Percentiles rank a stretch among this genome's conserved stretches.
phyloP scores from a whole-genome alignment of 1,140 invertebrate species.

The Nasonia longicornis region DNA sequence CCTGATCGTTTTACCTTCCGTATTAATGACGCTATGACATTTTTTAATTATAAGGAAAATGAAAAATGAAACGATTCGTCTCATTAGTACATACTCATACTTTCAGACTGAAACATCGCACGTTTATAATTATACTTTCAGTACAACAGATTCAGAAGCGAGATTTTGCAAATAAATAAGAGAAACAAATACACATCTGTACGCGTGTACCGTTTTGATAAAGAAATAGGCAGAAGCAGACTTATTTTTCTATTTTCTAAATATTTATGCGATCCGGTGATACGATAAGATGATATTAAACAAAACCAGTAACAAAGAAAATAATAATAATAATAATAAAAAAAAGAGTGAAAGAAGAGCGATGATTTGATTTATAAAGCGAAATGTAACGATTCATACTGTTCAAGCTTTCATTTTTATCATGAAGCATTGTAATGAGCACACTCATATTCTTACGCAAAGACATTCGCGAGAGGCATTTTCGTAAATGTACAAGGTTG shows the following conservation, averaged over 20 bases:
- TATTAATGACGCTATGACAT: background rate
- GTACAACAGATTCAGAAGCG: conserved; percentile 35
- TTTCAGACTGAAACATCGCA: conserved; percentile 44
- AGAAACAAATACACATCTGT: conserved; percentile 32
- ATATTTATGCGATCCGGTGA: conserved; percentile 39
- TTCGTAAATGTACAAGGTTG: conserved; percentile 54
- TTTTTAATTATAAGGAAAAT: conserved; percentile 18
- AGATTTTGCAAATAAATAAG: conserved; percentile 40
- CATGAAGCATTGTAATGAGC: conserved; percentile 38
- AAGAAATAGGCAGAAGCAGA: conserved; percentile 46
- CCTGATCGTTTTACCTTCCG: conserved; percentile 33
- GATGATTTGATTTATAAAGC: conserved; percentile 11
- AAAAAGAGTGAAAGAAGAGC: conserved; percentile 15
- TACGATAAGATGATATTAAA: conserved; percentile 36
- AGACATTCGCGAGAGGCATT: conserved; percentile 35
- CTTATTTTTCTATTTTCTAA: conserved; percentile 49
- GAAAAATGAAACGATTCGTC: conserved; percentile 23
- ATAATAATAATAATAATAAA: conserved; percentile 22
- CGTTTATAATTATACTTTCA: conserved; percentile 40
- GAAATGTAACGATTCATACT: conserved; percentile 35
- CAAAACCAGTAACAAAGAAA: conserved; percentile 41
- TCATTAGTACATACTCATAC: conserved; percentile 29
- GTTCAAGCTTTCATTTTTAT: conserved; percentile 19
- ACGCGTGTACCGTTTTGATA: conserved; percentile 43
- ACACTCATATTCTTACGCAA: conserved; percentile 16